These are phyloP conservation scores for Drosophila navojoa DNA, from an alignment of 1,140 invertebrate species.

Conservation along the genomic window DNA sequence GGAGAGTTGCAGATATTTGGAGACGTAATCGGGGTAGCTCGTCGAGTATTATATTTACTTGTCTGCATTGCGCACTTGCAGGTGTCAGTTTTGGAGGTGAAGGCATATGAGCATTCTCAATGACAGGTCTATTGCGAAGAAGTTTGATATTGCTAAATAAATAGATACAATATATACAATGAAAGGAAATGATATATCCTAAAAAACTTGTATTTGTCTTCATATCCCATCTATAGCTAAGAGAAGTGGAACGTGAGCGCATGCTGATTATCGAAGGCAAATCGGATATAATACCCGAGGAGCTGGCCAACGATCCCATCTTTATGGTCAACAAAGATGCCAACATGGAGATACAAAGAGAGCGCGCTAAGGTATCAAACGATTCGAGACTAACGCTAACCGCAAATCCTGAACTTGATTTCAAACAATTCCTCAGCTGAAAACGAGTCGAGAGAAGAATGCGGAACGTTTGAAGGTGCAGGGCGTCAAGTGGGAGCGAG, in stretches of 20 bases:
- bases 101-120: not conserved
- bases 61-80: conserved; percentile 47
- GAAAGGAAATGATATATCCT: too few species aligned
- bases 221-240: conserved; percentile 78
- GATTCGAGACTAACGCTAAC: not conserved
- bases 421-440: conserved; percentile 52
- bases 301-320: conserved; percentile 87
- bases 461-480: conserved; percentile 75
- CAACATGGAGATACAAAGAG: conserved; percentile 85
- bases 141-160: too few species aligned
- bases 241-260: conserved; percentile 87
- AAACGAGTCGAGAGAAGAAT: conserved; percentile 80
- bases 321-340: conserved; percentile 86
- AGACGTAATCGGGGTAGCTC: not conserved
- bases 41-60: conserved; percentile 13
- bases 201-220: not conserved
- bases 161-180: too few species aligned
- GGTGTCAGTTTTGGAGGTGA: conserved; percentile 1
- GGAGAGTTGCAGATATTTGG: conserved; percentile 2
- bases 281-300: conserved; percentile 85
- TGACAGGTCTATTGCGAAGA: not conserved
- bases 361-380: conserved; percentile 84
- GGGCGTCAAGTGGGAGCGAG: conserved; percentile 81
- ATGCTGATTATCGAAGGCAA: conserved; percentile 86
- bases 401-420: not conserved